These are phyloP conservation scores for Nasua narica DNA, from an alignment of 2,797 vertebrate species.

Conservation along the genomic window DNA sequence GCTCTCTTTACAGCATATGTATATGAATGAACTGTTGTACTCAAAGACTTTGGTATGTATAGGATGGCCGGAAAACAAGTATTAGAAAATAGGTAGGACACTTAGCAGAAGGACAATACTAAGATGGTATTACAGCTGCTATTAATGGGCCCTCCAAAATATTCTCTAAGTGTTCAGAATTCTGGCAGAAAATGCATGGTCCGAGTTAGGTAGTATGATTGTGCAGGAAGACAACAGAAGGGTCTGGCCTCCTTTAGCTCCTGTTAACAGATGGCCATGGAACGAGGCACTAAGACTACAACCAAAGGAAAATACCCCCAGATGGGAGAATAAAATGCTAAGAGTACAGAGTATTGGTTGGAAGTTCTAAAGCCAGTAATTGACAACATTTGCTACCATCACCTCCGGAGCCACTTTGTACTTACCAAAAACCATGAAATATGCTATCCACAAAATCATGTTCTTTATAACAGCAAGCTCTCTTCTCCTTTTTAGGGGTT, in stretches of 20 bases:
- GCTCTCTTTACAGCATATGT: background rate
- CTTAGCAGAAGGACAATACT: background rate
- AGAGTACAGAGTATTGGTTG: background rate
- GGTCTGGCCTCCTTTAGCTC: background rate
- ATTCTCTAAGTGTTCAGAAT: background rate
- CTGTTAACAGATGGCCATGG: background rate
- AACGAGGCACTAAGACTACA: background rate
- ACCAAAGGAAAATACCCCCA: background rate
- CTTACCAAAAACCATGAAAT: background rate
- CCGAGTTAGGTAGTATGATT: background rate
- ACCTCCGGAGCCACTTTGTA: background rate
- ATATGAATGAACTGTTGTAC: background rate
- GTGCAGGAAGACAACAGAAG: background rate
- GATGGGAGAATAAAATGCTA: background rate
- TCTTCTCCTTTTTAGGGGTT: background rate
- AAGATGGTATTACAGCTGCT: background rate
- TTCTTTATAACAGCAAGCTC: background rate
- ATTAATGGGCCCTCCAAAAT: background rate
- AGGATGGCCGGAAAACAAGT: background rate
- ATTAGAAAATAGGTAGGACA: background rate
- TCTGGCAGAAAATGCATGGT: background rate
- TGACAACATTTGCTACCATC: background rate
- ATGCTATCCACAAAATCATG: background rate
- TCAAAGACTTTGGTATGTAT: background rate
- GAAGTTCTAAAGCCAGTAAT: background rate